Evolutionary conservation across 2,888 invertebrate genomes (phyloP), one percentile per base, ranked within the genome.

Genomic region (Mythimna pallens): DNA sequence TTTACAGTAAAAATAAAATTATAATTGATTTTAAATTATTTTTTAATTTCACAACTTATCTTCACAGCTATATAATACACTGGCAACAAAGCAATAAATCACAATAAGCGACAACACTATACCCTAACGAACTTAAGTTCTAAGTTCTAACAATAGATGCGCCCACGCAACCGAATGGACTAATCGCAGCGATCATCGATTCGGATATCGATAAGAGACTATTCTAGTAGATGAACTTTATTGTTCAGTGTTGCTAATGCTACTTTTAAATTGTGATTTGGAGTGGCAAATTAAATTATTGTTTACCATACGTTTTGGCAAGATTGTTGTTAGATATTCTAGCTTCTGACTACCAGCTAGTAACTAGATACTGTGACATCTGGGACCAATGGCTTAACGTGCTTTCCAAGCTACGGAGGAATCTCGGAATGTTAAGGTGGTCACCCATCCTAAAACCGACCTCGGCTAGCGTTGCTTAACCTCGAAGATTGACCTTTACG

Each of bases 111-210:
- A 81, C 82, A 78, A 85, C 77, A 80, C 76, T 57, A 68, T 43
- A n/a, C 67, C 67, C 65, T 84, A 86, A 84, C 83, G 84, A 84
- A 84, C 77, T 81, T 64, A 70, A 66, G 70, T 64, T 76, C 75
- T 82, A 70, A 64, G 68, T 64, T 77, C 73, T 83, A 85, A 84
- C 88, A 88, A 84, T 85, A 84, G 80, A 79, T 83, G 86, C 88
- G 83, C 88, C 88, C 78, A 88, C 88, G 84, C 86, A 81, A 30
- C 67, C 47, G 76, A 85, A 80, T 81, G 65, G 80, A 84, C 81
- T 83, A 84, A 85, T 88, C 85, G 82, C 63, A 82, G 55, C 70
- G 80, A 82, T 82, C 75, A 86, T 86, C 84, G 76, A 84, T 81
- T 78, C 43, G 57, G 78, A 85, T 79, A 69, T 74, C 76, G 86